phyloP scores from a whole-genome alignment of 2,888 invertebrate species.

The Tipula vernalis region DNA sequence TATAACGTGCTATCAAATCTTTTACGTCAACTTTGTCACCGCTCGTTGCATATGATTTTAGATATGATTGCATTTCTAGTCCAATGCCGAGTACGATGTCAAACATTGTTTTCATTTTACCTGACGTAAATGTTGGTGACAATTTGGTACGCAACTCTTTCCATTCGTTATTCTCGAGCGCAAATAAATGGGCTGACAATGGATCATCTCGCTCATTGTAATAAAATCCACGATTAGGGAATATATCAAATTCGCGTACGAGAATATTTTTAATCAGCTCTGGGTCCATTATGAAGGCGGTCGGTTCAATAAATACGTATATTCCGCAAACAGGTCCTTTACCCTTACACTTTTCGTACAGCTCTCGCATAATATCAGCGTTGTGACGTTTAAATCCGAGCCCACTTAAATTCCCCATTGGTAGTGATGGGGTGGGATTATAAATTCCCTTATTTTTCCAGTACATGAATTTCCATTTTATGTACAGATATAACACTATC shows the following conservation, averaged over 20 bases:
- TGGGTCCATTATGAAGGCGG: slow-evolving; percentile 21
- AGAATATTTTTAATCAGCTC: neutral
- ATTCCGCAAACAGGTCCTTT: slow-evolving; percentile 23
- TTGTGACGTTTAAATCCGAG: slow-evolving; percentile 14
- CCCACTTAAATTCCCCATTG: slow-evolving; percentile 5
- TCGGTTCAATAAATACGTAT: slow-evolving; percentile 23
- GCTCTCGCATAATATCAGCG: slow-evolving; percentile 21
- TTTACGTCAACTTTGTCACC: neutral
- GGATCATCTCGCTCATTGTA: too few relatives aligned
- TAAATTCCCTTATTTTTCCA: neutral
- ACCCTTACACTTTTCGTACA: slow-evolving; percentile 24
- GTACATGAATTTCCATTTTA: neutral
- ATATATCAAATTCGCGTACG: neutral
- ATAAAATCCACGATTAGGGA: neutral
- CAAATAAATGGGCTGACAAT: too few relatives aligned
- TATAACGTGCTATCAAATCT: neutral
- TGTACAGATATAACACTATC: neutral
- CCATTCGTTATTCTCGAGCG: too few relatives aligned
- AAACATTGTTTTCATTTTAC: too few relatives aligned
- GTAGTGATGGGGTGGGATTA: neutral
- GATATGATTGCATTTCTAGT: neutral
- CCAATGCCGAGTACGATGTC: neutral
- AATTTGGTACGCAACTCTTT: too few relatives aligned
- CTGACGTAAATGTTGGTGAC: too few relatives aligned
- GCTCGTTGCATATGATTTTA: neutral